Conservation (phyloP, 35 echinoderm and acorn worm genomes). For the Patiria miniata region DNA sequence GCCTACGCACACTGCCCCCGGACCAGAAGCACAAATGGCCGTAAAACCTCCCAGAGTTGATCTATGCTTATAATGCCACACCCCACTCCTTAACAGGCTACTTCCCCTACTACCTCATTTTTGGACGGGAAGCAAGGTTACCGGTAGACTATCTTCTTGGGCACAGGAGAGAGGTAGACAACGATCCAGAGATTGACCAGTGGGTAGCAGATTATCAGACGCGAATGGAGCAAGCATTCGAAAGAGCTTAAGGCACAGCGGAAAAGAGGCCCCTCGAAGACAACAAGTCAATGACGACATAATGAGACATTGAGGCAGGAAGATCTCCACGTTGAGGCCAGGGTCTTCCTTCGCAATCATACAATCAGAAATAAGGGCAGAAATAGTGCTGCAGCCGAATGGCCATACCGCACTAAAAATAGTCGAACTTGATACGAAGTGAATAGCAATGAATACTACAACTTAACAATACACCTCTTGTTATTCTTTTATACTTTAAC, state of each 20-base stretch:
- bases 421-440: no score
- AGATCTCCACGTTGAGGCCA: slow-evolving; percentile 31
- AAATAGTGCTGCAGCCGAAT: background rate
- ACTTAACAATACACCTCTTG: no score
- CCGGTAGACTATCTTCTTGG: slow-evolving; percentile 66
- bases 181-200: background rate
- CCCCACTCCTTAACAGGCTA: slow-evolving; percentile 67
- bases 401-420: no score
- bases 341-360: no score
- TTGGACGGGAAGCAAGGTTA: slow-evolving; percentile 57
- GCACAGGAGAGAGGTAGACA: background rate
- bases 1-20: slow-evolving; percentile 29
- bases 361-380: no score
- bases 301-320: slow-evolving; percentile 14
- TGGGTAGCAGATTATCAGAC: no score
- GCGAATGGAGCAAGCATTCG: slow-evolving; percentile 44
- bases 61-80: slow-evolving; percentile 68
- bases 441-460: no score
- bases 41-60: slow-evolving; percentile 61
- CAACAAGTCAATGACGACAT: slow-evolving; percentile 19
- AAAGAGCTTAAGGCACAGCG: slow-evolving; percentile 29
- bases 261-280: slow-evolving; percentile 50
- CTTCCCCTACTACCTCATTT: slow-evolving; percentile 65
- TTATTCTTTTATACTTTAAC: no score
- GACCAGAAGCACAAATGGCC: slow-evolving; percentile 60